phyloP scores from a whole-genome alignment of 2,113 vertebrate genomes.

The Pimephales promelas region DNA sequence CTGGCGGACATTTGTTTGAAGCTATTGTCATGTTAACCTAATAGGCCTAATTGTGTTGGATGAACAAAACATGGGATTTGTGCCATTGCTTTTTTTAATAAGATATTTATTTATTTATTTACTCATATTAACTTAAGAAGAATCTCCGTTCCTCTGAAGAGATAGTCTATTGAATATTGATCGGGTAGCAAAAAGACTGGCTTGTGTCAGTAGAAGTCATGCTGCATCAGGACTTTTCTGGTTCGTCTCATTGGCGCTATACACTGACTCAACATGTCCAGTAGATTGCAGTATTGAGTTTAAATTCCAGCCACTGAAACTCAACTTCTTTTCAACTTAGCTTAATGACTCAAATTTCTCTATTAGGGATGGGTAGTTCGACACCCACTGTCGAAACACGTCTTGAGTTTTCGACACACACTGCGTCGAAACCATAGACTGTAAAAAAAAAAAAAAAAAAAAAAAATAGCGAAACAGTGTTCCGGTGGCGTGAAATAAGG shows the following conservation, averaged over 20 bases:
- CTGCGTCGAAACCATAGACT: no score
- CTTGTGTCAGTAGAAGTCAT: slow-evolving; percentile 15
- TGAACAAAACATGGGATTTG: background rate
- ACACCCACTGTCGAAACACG: no score
- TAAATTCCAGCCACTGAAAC: background rate
- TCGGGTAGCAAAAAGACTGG: background rate
- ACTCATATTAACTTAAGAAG: background rate
- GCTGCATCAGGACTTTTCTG: background rate
- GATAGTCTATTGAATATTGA: background rate
- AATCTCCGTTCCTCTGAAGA: background rate
- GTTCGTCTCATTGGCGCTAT: background rate
- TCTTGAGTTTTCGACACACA: no score
- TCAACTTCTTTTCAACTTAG: background rate
- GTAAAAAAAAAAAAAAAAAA: no score
- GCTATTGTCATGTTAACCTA: background rate
- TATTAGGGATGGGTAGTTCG: background rate
- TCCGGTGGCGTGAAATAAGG: no score
- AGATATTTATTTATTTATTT: no score
- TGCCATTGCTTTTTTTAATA: background rate
- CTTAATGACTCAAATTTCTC: background rate
- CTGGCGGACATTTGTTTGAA: background rate
- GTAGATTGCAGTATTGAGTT: slow-evolving; percentile 29
- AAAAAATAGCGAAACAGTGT: no score
- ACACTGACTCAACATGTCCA: background rate
- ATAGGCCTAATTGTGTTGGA: background rate